Percentiles rank a stretch among this genome's conserved stretches.
phyloP scores from a whole-genome alignment of 2,888 invertebrate species.

The Polyommatus icarus region DNA sequence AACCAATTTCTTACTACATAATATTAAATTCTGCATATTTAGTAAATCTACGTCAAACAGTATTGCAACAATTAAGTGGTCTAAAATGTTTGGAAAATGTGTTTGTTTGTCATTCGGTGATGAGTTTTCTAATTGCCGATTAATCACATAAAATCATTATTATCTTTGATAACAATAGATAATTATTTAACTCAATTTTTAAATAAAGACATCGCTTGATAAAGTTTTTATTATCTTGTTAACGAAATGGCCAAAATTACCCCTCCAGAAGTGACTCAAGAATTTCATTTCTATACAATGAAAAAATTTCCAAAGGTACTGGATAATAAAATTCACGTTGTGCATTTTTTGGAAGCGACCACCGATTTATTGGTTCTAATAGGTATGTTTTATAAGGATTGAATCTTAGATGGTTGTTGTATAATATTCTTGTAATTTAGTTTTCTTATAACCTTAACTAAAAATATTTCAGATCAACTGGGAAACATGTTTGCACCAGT shows the following conservation, averaged over 20 bases:
- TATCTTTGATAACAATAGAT: neutral
- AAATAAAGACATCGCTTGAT: neutral
- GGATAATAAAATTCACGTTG: slow-evolving; percentile 80
- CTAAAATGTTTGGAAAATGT: neutral
- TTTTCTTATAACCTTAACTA: neutral
- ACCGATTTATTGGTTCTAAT: slow-evolving; percentile 82
- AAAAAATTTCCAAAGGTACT: slow-evolving; percentile 76
- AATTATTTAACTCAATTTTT: neutral
- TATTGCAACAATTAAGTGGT: neutral
- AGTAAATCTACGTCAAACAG: neutral
- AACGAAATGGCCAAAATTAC: slow-evolving; percentile 47
- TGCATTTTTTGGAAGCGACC: slow-evolving; percentile 82
- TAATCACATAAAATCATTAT: neutral
- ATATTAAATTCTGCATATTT: neutral
- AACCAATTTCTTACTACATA: too few relatives aligned
- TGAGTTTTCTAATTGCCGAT: neutral
- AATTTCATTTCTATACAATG: slow-evolving; percentile 50
- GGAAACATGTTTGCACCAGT: slow-evolving; percentile 88
- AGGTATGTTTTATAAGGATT: slow-evolving; percentile 66
- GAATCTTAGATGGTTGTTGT: too few relatives aligned
- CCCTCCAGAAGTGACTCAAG: slow-evolving; percentile 44
- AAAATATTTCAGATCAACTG: slow-evolving; percentile 82
- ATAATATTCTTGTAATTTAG: neutral
- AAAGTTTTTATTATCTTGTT: neutral
- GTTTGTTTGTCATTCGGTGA: neutral